Base-by-base conservation (phyloP, 2,797 vertebrate species). In the Acanthopagrus latus region DNA sequence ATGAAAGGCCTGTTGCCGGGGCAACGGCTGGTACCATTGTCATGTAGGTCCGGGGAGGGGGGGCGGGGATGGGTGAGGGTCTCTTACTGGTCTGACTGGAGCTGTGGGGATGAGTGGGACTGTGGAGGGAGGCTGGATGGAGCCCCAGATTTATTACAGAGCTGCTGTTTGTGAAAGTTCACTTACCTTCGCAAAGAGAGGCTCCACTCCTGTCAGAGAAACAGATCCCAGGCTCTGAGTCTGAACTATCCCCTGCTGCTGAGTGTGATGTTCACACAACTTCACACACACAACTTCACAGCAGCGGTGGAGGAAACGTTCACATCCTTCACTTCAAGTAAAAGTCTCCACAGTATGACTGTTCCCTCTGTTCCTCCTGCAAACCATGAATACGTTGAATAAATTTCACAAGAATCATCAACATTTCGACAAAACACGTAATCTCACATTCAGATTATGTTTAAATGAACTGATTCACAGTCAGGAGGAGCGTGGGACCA, bases 21-120 rank as follows among this genome's bases (percentile, higher is more conserved):
- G 94, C 27, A 87, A 95, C 94, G 65, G 83, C 89, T 89, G 91
- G 90, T 93, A 83, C 93, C 68, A 92, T 94, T 95, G 94, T 95
- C 90, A 89, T 92, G 91, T 82, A 80, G 80, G 91, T 78, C 55
- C 60, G 83, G 80, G 18, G 48, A 4, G 33, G 59, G 82, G 58
- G 38, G 29, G 70, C 64, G 50, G 87, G 76, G 76, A 83, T 71
- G 86, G 78, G 86, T 75, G 81, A 84, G 76, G 86, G 82, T 86
- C 84, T 82, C 81, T 76, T 76, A 77, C 87, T 78, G 87, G 88
- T 86, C 74, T 85, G 44, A 71, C 83, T 50, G 69, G 72, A 78
- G 78, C 76, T 76, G 21, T 71, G 76, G 69, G 74, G 74, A 69
- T 80, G 85, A 76, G 82, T 57, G 56, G 56, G 69, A 68, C 77